Evolutionary conservation across 1,140 invertebrate species (phyloP), one percentile per base, ranked within the genome.

Genomic region (Drosophila pallidifrons): DNA sequence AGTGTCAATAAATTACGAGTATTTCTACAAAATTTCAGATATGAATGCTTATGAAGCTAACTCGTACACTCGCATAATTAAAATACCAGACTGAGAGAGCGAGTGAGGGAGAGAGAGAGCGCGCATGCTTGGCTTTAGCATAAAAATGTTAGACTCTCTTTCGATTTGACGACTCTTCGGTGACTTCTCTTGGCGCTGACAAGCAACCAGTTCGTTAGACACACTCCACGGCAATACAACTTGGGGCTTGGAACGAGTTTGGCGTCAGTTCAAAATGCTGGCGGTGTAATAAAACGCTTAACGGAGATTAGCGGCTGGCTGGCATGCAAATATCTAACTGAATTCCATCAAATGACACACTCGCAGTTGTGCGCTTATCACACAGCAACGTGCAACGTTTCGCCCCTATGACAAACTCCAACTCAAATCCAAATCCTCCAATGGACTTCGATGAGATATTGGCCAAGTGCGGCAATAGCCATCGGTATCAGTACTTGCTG

Each of bases 361-460:
- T 52, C 51, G n/a, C n/a, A 52, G 57, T 59, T 77, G 71, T 82
- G 72, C 16, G 20, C 49, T 79, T 66, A 82, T 63, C 83, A 51
- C 4, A 47, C 4, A 69, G 32, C 55, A 54, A 10, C 25, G 11
- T 5, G 11, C 3, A 13, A 46, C 15, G 25, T 10, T 38, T 13
- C 8, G 20, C 58, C 45, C 16, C 7, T 1, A 38, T 2, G 16
- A 8, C 55, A 77, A 20, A 8, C 35, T 8, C 35, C 20, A 25
- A 25, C 20, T 4, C 20, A 25, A 25, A 25, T 25, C 20, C 20
- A 25, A 25, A 25, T 25, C 20, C 20, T 38, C 8, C 1, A 38
- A 86, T 93, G 75, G 93, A 95, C 76, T 94, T 95, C 58, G 94
- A 95, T 75, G 93, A 93, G 45, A 93, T 95, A 81, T 78, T 95